Evolutionary conservation across 2,797 vertebrate genomes (phyloP), one percentile per base, ranked within the genome.

Genomic region (Pelochelys cantorii): DNA sequence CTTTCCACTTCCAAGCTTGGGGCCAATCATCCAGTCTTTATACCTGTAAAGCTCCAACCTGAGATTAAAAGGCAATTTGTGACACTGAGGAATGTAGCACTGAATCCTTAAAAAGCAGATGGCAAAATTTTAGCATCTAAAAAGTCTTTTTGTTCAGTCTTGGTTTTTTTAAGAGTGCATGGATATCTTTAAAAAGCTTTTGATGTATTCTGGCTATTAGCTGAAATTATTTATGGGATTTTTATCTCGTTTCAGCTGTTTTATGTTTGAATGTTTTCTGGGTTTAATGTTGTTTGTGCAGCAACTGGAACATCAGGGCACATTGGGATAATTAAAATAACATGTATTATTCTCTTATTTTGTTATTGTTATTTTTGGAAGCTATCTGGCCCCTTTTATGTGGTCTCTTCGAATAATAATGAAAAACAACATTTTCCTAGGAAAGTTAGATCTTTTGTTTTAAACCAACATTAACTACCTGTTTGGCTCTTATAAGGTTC

Each of bases 171-270:
- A 54, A 85, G 62, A 85, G 68, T 91, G 79, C 91, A 80, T 90
- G 88, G 95, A 89, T 95, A 85, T 54, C 78, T 93, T 92, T 94
- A n/a, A 96, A 94, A 80, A 88, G 87, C 95, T 96, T 89, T 68
- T 90, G 54, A 86, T 80, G 77, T 89, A 94, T 95, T 96, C 86
- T 42, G 88, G 94, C 89, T 88, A 4, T 89, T 65, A n/a, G 83
- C 37, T 87, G 86, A 88, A 85, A 62, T 90, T 96, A 92, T 80
- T 85, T 29, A 85, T 86, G 23, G 68, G 23, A 0, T 23, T 90
- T 94, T 94, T 48, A n/a, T 84, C 79, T 95, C 54, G 2, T 3
- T 22, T 92, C 79, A 85, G 17, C 81, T 48, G 7, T 52, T 82
- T 86, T 52, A 87, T 80, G 79, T 93, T 91, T 92, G 86, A n/a